Evolutionary conservation across 2,888 invertebrate genomes (phyloP).

Genomic region (Nematopogon swammerdamellus): DNA sequence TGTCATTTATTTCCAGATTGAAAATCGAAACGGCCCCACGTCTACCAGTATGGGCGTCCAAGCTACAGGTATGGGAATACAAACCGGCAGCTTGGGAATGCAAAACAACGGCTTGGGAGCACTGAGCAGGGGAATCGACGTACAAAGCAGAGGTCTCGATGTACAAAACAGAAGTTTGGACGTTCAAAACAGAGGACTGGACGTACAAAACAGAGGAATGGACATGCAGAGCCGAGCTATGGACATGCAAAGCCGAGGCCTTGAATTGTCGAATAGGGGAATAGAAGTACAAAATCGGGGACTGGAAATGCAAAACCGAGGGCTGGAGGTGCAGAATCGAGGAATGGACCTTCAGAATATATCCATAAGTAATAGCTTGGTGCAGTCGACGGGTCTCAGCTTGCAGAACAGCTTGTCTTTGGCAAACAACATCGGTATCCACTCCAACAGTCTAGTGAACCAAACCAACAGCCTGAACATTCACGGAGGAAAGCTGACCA

Average conservation of each 20-base stretch:
- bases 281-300: too few relatives aligned
- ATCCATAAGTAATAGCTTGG: too few relatives aligned
- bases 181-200: neutral
- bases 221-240: neutral
- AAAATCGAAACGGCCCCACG: conserved; percentile 32
- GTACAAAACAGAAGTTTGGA: neutral
- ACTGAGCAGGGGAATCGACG: neutral
- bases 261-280: too few relatives aligned
- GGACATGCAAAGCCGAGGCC: too few relatives aligned
- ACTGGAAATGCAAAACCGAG: neutral
- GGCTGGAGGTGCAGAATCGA: neutral
- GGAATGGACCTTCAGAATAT: neutral
- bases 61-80: neutral
- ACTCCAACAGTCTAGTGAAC: conserved; percentile 24
- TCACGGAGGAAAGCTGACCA: conserved; percentile 18
- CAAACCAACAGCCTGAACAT: conserved; percentile 23
- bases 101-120: neutral
- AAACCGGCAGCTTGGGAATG: neutral
- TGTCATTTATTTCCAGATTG: conserved; percentile 32
- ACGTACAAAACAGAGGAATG: neutral
- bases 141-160: neutral
- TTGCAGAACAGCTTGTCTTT: conserved; percentile 17
- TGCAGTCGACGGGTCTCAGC: neutral
- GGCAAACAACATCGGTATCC: conserved; percentile 30
- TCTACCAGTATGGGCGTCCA: neutral